These are phyloP conservation scores for Blastobasis lacticolella DNA, from an alignment of 2,888 invertebrate genomes.

Conservation along the genomic window DNA sequence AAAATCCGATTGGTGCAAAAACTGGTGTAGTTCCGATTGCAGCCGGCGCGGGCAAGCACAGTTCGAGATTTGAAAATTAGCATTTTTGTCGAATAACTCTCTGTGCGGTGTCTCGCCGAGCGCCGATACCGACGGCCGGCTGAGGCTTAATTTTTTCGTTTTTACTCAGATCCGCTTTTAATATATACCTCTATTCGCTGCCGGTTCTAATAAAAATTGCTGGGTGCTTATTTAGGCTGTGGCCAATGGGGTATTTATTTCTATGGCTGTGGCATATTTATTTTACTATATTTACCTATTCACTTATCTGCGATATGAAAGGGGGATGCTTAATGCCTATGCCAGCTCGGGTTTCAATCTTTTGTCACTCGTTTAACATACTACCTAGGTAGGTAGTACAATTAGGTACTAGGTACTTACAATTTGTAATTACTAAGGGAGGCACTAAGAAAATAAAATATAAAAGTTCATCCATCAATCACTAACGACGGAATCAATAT, in stretches of 20 bases:
- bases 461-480: too few relatives aligned
- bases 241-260: constrained; percentile 1
- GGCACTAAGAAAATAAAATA: too few relatives aligned
- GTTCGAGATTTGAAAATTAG: constrained; percentile 72
- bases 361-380: too few relatives aligned
- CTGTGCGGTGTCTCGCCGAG: constrained; percentile 61
- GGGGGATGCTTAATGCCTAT: too few relatives aligned
- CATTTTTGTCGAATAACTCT: constrained; percentile 74
- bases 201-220: constrained; percentile 6
- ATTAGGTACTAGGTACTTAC: too few relatives aligned
- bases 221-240: constrained; percentile 23
- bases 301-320: too few relatives aligned
- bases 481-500: too few relatives aligned
- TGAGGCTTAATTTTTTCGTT: constrained; percentile 47
- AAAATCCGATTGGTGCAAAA: constrained; percentile 49
- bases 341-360: too few relatives aligned
- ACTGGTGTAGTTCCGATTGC: constrained; percentile 56
- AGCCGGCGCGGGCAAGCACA: constrained; percentile 42
- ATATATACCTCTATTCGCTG: constrained; percentile 53
- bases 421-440: too few relatives aligned
- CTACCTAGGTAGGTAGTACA: too few relatives aligned
- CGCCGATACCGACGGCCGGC: constrained; percentile 61
- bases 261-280: constrained; percentile 12
- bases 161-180: constrained; percentile 54
- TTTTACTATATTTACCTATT: too few relatives aligned